These are phyloP conservation scores for Meteorus cinctellus DNA, from an alignment of 2,888 invertebrate genomes.

Conservation along the genomic window DNA sequence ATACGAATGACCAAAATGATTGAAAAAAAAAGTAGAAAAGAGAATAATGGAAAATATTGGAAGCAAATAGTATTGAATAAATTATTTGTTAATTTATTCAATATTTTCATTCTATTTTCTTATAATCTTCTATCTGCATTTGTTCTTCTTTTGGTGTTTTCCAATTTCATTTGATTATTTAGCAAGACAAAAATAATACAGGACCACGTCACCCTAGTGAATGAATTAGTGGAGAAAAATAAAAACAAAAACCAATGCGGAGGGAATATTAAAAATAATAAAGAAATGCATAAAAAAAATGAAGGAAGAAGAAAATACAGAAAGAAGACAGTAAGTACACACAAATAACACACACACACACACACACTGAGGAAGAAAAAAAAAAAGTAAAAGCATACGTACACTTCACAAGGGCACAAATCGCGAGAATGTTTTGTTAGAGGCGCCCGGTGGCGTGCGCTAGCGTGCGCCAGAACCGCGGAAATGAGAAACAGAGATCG, in stretches of 20 bases:
- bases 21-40: neutral
- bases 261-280: neutral
- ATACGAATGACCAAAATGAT: neutral
- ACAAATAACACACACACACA: neutral
- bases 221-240: neutral
- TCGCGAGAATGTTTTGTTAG: conserved; percentile 49
- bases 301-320: neutral
- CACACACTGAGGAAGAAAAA: conserved; percentile 7
- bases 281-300: neutral
- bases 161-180: neutral
- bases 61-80: neutral
- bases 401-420: conserved; percentile 54
- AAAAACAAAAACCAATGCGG: neutral
- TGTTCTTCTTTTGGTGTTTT: neutral
- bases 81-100: neutral
- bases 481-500: conserved; percentile 9
- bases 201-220: neutral
- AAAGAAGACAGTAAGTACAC: neutral
- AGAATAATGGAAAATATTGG: neutral
- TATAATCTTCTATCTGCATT: neutral
- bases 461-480: neutral
- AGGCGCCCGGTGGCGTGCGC: neutral
- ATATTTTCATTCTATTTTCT: neutral
- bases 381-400: conserved; percentile 35
- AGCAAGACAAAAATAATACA: neutral